Evolutionary conservation across 2,888 invertebrate species (phyloP).

Genomic region (Vanessa cardui): DNA sequence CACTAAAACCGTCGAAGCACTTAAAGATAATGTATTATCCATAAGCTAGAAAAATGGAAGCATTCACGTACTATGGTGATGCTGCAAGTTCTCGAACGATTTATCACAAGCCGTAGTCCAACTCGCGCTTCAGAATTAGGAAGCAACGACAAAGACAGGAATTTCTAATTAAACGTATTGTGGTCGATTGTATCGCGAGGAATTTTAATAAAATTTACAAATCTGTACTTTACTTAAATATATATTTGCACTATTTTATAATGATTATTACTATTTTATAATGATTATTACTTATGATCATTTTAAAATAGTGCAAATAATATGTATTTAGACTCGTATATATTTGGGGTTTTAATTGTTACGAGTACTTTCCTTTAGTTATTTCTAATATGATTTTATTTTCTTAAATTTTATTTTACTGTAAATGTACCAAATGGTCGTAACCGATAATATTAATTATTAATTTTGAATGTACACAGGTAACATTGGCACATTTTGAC

Average conservation of each 20-base stretch:
- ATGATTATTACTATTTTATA: too few relatives aligned
- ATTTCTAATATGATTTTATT: too few relatives aligned
- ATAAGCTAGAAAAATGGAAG: constrained; percentile 6
- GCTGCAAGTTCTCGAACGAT: constrained; percentile 6
- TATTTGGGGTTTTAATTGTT: too few relatives aligned
- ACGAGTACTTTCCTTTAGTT: too few relatives aligned
- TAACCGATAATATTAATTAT: too few relatives aligned
- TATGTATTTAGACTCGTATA: too few relatives aligned
- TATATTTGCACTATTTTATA: background rate
- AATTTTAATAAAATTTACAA: constrained; percentile 4
- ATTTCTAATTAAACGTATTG: constrained; percentile 31
- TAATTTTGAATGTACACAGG: too few relatives aligned
- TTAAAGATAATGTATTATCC: constrained; percentile 7
- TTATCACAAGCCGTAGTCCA: background rate
- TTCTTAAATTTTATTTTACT: too few relatives aligned
- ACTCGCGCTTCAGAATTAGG: background rate
- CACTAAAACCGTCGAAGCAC: constrained; percentile 4
- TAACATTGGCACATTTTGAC: too few relatives aligned
- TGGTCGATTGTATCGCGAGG: constrained; percentile 1
- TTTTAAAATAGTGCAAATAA: background rate
- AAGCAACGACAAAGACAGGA: constrained; percentile 18
- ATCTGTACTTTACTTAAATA: background rate
- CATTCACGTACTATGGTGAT: background rate
- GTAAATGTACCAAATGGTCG: too few relatives aligned
- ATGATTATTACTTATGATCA: too few relatives aligned